Percentiles rank a stretch among this genome's conserved stretches.
phyloP scores from a whole-genome alignment of 2,797 vertebrate genomes.

The Gastrophryne carolinensis region DNA sequence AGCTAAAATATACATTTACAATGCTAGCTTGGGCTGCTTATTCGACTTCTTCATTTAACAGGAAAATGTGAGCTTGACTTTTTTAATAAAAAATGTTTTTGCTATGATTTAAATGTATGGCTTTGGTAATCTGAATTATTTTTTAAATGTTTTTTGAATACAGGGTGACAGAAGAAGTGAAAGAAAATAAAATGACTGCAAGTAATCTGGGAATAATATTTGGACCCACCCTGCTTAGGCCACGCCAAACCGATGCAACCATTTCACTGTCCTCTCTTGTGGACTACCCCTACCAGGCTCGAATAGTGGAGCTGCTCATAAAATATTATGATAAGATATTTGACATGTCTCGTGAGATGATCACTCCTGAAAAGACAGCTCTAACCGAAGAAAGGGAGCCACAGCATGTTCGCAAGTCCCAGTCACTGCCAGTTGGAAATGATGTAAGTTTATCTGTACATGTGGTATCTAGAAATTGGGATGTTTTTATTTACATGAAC shows the following conservation, averaged over 20 bases:
- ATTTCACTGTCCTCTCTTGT: constrained; percentile 92
- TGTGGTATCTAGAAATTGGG: too few species aligned
- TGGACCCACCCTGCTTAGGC: constrained; percentile 91
- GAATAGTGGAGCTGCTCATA: constrained; percentile 90
- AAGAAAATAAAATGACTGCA: constrained; percentile 97
- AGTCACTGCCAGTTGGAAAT: constrained; percentile 79
- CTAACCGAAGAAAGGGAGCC: constrained; percentile 76
- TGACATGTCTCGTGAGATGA: constrained; percentile 69
- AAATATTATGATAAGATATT: constrained; percentile 84
- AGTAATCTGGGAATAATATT: constrained; percentile 97
- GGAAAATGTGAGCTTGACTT: too few species aligned
- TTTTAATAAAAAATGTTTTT: too few species aligned
- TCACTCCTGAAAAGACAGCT: constrained; percentile 60
- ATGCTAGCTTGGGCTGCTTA: too few species aligned
- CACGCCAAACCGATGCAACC: constrained; percentile 83
- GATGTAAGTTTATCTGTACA: constrained; percentile 80
- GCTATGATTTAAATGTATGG: too few species aligned
- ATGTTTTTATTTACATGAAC: too few species aligned
- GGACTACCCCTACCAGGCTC: constrained; percentile 93
- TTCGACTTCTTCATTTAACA: too few species aligned
- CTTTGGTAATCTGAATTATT: too few species aligned
- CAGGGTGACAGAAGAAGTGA: constrained; percentile 87
- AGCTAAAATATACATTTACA: too few species aligned
- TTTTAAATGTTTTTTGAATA: constrained; percentile 36
- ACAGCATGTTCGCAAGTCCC: constrained; percentile 76